Conservation (phyloP, 2,888 invertebrate species). For the Euspilapteryx auroguttella region DNA sequence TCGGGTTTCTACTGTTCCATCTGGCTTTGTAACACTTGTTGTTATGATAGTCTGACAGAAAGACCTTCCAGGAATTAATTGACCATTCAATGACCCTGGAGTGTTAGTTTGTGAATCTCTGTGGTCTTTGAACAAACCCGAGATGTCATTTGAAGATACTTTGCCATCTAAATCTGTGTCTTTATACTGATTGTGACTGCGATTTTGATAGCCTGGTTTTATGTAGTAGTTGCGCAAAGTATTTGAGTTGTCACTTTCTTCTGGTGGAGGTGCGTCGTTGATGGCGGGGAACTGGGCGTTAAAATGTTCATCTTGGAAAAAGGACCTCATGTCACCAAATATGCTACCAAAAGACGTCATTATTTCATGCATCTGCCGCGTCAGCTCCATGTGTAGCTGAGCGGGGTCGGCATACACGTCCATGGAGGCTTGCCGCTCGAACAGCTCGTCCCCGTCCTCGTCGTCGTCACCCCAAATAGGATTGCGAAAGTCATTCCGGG, state of each 20-base stretch:
- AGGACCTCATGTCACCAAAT: constrained; percentile 32
- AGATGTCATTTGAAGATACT: constrained; percentile 41
- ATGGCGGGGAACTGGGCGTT: no score
- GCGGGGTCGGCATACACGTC: constrained; percentile 17
- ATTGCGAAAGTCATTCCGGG: constrained; percentile 45
- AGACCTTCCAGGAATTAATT: constrained; percentile 28
- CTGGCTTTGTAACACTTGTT: constrained; percentile 39
- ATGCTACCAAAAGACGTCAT: constrained; percentile 31
- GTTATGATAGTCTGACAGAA: constrained; percentile 47
- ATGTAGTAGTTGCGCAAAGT: constrained; percentile 45
- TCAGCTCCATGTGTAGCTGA: constrained; percentile 28
- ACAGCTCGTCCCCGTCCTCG: constrained; percentile 41
- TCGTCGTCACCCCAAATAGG: constrained; percentile 52
- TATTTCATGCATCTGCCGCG: constrained; percentile 38
- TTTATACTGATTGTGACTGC: constrained; percentile 18
- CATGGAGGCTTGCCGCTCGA: constrained; percentile 21
- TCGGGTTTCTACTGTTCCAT: constrained; percentile 39
- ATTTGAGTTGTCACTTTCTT: no score
- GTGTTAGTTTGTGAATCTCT: constrained; percentile 15
- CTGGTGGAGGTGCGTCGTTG: no score
- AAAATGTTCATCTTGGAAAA: constrained; percentile 16
- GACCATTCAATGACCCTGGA: constrained; percentile 21
- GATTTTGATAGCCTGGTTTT: constrained; percentile 38
- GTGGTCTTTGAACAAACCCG: constrained; percentile 33
- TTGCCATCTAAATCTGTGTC: constrained; percentile 45